phyloP scores from a whole-genome alignment of 2,113 vertebrate species.

The Misgurnus mizolepis region DNA sequence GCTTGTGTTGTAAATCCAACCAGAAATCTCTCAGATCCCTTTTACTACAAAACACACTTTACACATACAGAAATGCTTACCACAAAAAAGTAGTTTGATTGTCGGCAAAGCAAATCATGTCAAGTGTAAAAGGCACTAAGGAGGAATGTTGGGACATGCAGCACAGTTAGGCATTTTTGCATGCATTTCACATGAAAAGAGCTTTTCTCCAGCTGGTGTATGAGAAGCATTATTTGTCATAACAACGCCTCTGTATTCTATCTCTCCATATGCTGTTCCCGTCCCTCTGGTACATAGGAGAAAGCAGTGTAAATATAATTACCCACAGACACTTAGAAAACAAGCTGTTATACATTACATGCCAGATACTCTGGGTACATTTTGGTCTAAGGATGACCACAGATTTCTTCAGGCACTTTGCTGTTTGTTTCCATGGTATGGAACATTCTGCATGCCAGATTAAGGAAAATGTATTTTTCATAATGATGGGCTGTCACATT shows the following conservation, averaged over 20 bases:
- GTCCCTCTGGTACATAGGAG: constrained; percentile 14
- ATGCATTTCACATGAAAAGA: background rate
- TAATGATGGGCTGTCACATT: too few relatives aligned
- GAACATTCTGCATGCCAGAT: too few relatives aligned
- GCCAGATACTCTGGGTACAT: background rate
- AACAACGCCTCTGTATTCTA: constrained; percentile 22
- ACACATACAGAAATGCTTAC: background rate
- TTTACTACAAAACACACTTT: background rate
- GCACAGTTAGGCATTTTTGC: background rate
- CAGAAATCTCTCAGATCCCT: background rate
- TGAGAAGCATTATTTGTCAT: constrained; percentile 15
- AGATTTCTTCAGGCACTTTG: background rate
- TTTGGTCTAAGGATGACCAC: constrained; percentile 4
- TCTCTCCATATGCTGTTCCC: constrained; percentile 8
- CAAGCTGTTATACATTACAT: constrained; percentile 30
- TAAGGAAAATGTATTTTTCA: too few relatives aligned
- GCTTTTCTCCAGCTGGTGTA: constrained; percentile 34
- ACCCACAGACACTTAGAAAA: constrained; percentile 21
- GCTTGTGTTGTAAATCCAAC: background rate
- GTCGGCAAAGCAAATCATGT: background rate
- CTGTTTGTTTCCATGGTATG: too few relatives aligned
- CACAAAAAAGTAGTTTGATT: background rate
- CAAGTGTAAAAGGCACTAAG: background rate
- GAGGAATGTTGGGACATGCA: background rate
- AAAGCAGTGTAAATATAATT: constrained; percentile 27